A percentile compares a stretch with the other conserved stretches of the same genome.
Evolutionary conservation across 2,888 invertebrate genomes (phyloP).

Genomic region (Calliphora vomitoria): DNA sequence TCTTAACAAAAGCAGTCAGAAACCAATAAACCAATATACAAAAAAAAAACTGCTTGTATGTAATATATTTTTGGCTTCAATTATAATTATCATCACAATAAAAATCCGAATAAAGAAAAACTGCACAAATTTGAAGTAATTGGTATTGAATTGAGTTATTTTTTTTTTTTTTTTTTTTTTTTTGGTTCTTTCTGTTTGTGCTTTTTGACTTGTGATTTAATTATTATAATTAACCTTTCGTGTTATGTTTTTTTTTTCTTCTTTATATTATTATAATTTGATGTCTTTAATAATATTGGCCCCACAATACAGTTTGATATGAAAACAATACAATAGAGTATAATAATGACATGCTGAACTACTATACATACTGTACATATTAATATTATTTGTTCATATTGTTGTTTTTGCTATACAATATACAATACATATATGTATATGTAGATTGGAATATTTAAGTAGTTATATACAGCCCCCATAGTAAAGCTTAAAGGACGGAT

Average conservation of each 20-base stretch:
- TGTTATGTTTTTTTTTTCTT: constrained; percentile 47
- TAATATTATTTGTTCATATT: constrained; percentile 51
- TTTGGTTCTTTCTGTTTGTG: background rate
- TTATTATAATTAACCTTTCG: constrained; percentile 63
- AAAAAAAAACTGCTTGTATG: constrained; percentile 3
- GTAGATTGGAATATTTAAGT: constrained; percentile 34
- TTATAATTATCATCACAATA: background rate
- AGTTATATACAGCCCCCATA: constrained; percentile 38
- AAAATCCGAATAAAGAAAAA: background rate
- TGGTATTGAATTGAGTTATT: constrained; percentile 35
- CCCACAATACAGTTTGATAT: constrained; percentile 21
- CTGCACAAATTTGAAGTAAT: constrained; percentile 6
- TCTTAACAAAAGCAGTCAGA: constrained; percentile 7
- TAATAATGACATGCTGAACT: constrained; percentile 60
- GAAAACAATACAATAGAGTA: constrained; percentile 56
- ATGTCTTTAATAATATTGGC: constrained; percentile 12
- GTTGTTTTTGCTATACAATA: background rate
- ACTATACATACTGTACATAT: constrained; percentile 18
- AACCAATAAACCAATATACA: constrained; percentile 22
- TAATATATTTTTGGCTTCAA: background rate
- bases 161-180: no score
- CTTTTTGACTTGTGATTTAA: constrained; percentile 64
- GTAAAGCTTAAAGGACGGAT: constrained; percentile 58
- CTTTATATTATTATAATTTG: constrained; percentile 19
- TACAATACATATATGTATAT: background rate